Evolutionary conservation across 64 coral and sea anemone genomes (phyloP).

Genomic region (Montipora sp.): DNA sequence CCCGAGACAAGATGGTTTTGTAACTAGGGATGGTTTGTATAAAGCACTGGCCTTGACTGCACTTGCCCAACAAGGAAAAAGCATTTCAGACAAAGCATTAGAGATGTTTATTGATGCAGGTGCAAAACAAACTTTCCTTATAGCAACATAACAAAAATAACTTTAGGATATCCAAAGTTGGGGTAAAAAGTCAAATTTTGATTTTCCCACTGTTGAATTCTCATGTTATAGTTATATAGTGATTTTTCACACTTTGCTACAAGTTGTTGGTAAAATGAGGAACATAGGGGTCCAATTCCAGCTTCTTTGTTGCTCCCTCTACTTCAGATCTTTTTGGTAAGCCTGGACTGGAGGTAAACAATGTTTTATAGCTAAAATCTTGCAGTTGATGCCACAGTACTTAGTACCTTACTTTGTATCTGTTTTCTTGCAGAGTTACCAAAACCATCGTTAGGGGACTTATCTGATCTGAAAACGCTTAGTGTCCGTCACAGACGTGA

Average conservation of each 20-base stretch:
- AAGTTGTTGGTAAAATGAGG: too few species aligned
- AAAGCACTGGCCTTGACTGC: slow-evolving; percentile 96
- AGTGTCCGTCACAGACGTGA: slow-evolving; percentile 71
- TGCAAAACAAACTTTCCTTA: background rate
- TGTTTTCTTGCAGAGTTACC: slow-evolving; percentile 77
- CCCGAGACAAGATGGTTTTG: slow-evolving; percentile 92
- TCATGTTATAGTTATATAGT: too few species aligned
- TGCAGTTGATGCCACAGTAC: background rate
- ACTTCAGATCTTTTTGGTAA: too few species aligned
- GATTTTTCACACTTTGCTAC: too few species aligned
- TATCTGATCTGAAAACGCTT: slow-evolving; percentile 88
- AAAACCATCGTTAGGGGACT: slow-evolving; percentile 88
- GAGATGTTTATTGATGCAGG: slow-evolving; percentile 90
- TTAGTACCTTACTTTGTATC: background rate
- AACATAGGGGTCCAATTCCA: too few species aligned
- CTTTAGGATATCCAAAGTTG: too few species aligned
- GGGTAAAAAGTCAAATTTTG: too few species aligned
- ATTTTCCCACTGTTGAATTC: too few species aligned
- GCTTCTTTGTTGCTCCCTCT: too few species aligned
- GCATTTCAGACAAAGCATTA: slow-evolving; percentile 82
- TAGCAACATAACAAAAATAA: too few species aligned
- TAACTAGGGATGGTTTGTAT: slow-evolving; percentile 97
- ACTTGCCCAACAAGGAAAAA: slow-evolving; percentile 95
- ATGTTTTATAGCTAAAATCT: too few species aligned
- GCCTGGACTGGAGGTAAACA: too few species aligned